Conservation (phyloP, 2,888 invertebrate genomes). For the Epistrophe eligans region DNA sequence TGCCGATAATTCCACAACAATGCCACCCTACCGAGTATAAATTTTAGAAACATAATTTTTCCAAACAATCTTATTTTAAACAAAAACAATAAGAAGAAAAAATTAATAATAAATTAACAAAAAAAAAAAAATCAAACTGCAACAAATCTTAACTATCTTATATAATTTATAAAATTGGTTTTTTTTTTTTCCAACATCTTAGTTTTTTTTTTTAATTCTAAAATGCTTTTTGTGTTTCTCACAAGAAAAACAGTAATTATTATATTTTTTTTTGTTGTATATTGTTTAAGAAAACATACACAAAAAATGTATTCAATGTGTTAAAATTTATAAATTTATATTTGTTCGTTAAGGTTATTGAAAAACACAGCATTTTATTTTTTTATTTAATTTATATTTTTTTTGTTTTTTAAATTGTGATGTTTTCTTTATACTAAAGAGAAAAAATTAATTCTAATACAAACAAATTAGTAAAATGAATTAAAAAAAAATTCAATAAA, state of each 20-base stretch:
- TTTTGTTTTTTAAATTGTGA: conserved; percentile 53
- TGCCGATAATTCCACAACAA: conserved; percentile 39
- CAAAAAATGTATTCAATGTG: conserved; percentile 21
- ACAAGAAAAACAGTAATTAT: conserved; percentile 14
- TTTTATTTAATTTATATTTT: conserved; percentile 77
- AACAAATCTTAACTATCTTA: conserved; percentile 50
- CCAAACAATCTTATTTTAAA: background rate
- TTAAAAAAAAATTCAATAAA: conserved; percentile 61
- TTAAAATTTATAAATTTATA: conserved; percentile 67
- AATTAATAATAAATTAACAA: conserved; percentile 26
- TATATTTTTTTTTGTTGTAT: background rate
- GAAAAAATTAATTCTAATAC: conserved; percentile 40
- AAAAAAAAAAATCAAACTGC: conserved; percentile 36
- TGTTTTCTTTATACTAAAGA: conserved; percentile 47
- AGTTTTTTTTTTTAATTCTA: conserved; percentile 28
- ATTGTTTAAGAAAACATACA: conserved; percentile 23
- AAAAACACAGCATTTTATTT: conserved; percentile 82
- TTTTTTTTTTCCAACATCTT: conserved; percentile 43
- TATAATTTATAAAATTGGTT: conserved; percentile 15
- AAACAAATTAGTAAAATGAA: conserved; percentile 50
- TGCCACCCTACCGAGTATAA: conserved; percentile 19
- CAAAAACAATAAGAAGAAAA: conserved; percentile 1
- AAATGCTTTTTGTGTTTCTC: conserved; percentile 44
- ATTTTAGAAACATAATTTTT: conserved; percentile 10
- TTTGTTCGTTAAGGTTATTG: conserved; percentile 79